phyloP scores from a whole-genome alignment of 2,888 invertebrate species.

The Tipula unca region DNA sequence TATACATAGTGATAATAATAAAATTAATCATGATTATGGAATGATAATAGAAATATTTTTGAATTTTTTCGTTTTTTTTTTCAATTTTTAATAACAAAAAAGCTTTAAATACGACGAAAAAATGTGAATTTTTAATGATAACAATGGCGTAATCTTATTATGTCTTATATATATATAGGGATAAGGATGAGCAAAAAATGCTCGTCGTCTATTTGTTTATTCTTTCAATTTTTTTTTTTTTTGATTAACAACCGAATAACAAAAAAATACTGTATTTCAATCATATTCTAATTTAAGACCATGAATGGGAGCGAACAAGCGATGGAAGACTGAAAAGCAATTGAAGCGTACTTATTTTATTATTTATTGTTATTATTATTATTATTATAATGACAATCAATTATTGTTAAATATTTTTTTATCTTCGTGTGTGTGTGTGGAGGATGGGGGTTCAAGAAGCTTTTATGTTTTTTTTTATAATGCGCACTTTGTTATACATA shows the following conservation, averaged over 20 bases:
- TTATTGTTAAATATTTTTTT: not conserved
- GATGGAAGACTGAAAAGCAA: not conserved
- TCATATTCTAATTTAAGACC: not conserved
- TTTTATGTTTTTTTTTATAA: too few species aligned
- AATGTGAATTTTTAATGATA: not conserved
- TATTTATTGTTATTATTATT: not conserved
- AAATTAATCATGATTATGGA: slow-evolving; percentile 8
- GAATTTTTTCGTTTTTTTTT: not conserved
- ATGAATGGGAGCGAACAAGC: not conserved
- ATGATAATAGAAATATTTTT: not conserved
- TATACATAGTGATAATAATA: not conserved
- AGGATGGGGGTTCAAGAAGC: too few species aligned
- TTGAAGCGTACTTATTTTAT: not conserved
- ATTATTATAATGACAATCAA: not conserved
- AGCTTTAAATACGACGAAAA: not conserved
- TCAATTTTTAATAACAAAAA: not conserved
- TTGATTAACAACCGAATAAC: not conserved
- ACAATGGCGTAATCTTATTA: slow-evolving; percentile 8
- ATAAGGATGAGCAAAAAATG: not conserved
- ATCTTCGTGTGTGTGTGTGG: too few species aligned
- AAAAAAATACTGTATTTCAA: not conserved
- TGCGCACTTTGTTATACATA: too few species aligned
- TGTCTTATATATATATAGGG: too few species aligned
- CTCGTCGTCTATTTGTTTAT: not conserved
- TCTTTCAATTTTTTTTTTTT: not conserved